Percentiles rank a stretch among this genome's conserved stretches.
phyloP scores from a whole-genome alignment of 2,888 invertebrate species.

The Drosophila atripex region DNA sequence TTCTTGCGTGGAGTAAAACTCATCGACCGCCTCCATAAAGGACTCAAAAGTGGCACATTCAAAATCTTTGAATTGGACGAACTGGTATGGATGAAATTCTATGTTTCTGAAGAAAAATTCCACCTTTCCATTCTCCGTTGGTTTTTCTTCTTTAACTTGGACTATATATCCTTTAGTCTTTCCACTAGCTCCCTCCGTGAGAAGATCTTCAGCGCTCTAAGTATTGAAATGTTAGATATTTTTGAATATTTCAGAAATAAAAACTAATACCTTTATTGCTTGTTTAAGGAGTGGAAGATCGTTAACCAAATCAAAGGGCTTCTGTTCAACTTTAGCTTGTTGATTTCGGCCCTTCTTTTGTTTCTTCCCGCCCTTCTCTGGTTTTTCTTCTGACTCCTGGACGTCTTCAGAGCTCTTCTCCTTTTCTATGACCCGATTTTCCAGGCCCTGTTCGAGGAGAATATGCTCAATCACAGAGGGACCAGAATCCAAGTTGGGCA shows the following conservation, averaged over 20 bases:
- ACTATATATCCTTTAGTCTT: conserved; percentile 88
- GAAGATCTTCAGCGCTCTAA: conserved; percentile 64
- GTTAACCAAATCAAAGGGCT: conserved; percentile 86
- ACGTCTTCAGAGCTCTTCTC: not conserved
- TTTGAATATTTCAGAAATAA: not conserved
- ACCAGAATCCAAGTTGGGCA: conserved; percentile 94
- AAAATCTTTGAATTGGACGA: conserved; percentile 88
- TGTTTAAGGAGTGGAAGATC: conserved; percentile 87
- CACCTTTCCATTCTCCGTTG: conserved; percentile 83
- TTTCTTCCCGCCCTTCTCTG: conserved; percentile 49
- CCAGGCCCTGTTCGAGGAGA: conserved; percentile 83
- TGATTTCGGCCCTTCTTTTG: conserved; percentile 45
- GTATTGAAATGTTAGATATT: conserved; percentile 13
- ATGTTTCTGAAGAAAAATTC: conserved; percentile 90
- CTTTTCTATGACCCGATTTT: conserved; percentile 36
- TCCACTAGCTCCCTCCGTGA: conserved; percentile 51
- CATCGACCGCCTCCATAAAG: conserved; percentile 96
- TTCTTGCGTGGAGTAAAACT: conserved; percentile 97
- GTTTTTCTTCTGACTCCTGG: conserved; percentile 11
- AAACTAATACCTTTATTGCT: conserved; percentile 86
- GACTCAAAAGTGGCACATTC: conserved; percentile 88
- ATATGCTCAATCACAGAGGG: conserved; percentile 96
- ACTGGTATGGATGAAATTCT: conserved; percentile 97
- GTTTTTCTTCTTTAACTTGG: conserved; percentile 91
- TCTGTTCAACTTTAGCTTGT: conserved; percentile 34